Evolutionary conservation across 2,113 vertebrate species (phyloP), one percentile per base, ranked within the genome.

Genomic region (Anguilla japonica): DNA sequence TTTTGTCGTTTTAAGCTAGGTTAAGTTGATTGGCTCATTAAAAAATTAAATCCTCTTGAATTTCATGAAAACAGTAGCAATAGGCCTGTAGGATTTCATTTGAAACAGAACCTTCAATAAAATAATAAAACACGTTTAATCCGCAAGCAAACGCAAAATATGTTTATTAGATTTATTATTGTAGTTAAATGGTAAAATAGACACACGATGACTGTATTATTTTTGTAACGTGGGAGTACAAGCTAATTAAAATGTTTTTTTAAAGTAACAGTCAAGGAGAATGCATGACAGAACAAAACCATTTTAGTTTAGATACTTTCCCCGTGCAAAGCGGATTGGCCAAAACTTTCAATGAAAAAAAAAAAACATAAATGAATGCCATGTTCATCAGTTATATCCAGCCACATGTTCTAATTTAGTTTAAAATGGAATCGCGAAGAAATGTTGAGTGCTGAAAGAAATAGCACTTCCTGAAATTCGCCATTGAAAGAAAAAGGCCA

Each of bases 381-480:
- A 46, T n/a, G 41, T 20, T 22, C 39, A 34, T 34, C 18, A 20
- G 39, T 41, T 41, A 41, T 80, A 41, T 34, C 39, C 15, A n/a
- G 22, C 20, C 22, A 22, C 81, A 82, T 53, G 4, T 53, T 82
- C 9, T 82, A 15, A 29, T 82, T 53, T 7, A 26, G 20, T 46
- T 7, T 43, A 75, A 2, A 3, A 34, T 81, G 92, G 57, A 86
- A 86, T 87, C 20, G 41, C 34, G 46, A 89, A 75, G 40, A 71
- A 71, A 88, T 87, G 71, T 7, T 20, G 40, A 56, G 5, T 83
- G 82, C 78, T 91, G 71, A 89, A 89, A 90, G 90, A 90, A 90
- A 88, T 85, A 90, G 89, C 90, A 89, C 91, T 94, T 95, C 91
- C 92, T 92, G 89, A 89, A 92, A 90, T 86, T 91, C 91, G 87